These are phyloP conservation scores for Heterodera filipjevi DNA, from an alignment of 2,888 invertebrate species.

Conservation along the genomic window DNA sequence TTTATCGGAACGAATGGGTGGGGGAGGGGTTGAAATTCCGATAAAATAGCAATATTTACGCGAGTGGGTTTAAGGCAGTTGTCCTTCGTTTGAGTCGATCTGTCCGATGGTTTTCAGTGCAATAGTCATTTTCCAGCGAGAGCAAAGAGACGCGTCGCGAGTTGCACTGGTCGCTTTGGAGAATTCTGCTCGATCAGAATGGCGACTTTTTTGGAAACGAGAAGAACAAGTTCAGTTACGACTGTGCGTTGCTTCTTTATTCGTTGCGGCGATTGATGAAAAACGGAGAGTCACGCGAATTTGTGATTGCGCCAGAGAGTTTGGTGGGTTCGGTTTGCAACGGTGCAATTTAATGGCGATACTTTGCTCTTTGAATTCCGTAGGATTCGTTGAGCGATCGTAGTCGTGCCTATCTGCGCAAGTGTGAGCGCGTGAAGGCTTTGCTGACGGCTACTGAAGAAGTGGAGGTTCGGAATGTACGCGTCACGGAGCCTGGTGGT, in stretches of 20 bases:
- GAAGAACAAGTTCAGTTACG: conserved; percentile 19
- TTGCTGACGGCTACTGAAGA: conserved; percentile 16
- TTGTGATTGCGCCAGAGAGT: not conserved
- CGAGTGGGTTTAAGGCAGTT: no score
- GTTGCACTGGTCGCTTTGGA: conserved; percentile 29
- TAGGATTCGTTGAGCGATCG: conserved; percentile 19
- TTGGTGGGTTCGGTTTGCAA: not conserved
- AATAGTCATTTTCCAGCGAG: conserved; percentile 19
- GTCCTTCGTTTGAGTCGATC: not conserved
- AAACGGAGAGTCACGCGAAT: conserved; percentile 24
- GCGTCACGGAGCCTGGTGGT: not conserved
- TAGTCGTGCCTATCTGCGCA: conserved; percentile 16
- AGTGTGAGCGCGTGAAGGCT: conserved; percentile 14
- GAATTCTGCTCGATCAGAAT: conserved; percentile 13
- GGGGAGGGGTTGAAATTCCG: no score
- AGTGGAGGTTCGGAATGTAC: not conserved
- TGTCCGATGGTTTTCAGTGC: not conserved
- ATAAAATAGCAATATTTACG: not conserved
- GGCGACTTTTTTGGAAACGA: conserved; percentile 24
- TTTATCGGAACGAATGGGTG: not conserved
- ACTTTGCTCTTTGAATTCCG: not conserved
- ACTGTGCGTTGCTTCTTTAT: conserved; percentile 33
- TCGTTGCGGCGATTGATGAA: not conserved
- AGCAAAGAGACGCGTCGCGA: conserved; percentile 19
- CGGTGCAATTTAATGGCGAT: not conserved